Evolutionary conservation across 2,888 invertebrate species (phyloP).

Genomic region (Morpho deidamia): DNA sequence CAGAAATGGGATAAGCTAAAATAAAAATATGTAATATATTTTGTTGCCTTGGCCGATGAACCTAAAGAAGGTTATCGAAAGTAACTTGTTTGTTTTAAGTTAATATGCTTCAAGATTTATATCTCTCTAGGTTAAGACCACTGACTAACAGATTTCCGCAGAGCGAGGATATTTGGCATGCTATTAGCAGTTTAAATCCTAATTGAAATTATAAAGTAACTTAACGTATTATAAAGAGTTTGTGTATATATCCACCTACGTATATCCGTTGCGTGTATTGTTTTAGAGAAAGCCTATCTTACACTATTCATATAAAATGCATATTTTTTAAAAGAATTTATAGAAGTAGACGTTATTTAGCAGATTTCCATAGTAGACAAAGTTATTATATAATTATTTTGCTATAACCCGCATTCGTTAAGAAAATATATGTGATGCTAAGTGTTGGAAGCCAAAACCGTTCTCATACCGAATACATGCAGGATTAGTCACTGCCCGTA

Average conservation of each 20-base stretch:
- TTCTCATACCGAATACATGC: no score
- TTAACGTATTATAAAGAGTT: slow-evolving; percentile 16
- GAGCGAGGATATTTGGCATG: slow-evolving; percentile 15
- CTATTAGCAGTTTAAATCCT: slow-evolving; percentile 22
- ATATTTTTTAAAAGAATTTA: no score
- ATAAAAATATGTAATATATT: not conserved
- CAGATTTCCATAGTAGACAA: no score
- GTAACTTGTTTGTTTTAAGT: slow-evolving; percentile 42
- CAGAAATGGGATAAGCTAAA: no score
- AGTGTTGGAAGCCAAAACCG: no score
- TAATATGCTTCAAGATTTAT: slow-evolving; percentile 33
- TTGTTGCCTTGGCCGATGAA: slow-evolving; percentile 43
- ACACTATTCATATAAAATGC: no score
- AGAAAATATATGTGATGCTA: no score
- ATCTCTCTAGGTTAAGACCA: slow-evolving; percentile 70
- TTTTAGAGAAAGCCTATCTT: not conserved
- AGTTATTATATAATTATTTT: no score
- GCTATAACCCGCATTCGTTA: no score
- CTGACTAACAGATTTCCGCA: slow-evolving; percentile 23
- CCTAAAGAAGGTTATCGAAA: slow-evolving; percentile 43
- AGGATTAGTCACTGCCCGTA: no score
- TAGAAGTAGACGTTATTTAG: no score
- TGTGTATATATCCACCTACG: slow-evolving; percentile 11
- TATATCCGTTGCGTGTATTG: slow-evolving; percentile 10
- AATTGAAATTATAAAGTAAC: slow-evolving; percentile 22